A percentile compares a stretch with the other conserved stretches of the same genome.
Conservation (phyloP, 2,113 vertebrate genomes). For the Pipra filicauda region DNA sequence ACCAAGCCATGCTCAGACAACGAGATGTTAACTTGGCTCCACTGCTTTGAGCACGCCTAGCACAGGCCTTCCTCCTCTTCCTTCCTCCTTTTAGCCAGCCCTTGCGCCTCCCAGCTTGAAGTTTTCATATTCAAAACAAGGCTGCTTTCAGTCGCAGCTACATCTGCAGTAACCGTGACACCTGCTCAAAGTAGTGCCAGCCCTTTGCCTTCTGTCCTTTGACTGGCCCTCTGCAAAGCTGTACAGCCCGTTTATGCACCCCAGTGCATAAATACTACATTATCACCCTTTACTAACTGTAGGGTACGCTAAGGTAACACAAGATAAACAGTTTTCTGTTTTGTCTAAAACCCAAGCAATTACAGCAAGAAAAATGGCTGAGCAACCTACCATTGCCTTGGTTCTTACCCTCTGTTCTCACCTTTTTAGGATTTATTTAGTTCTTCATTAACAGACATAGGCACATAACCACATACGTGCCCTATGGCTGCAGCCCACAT, state of each 20-base stretch:
- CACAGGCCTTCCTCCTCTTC: background rate
- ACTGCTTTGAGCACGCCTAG: background rate
- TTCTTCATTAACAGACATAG: background rate
- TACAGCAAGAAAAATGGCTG: background rate
- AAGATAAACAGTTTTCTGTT: background rate
- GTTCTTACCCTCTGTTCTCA: background rate
- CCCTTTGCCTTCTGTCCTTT: background rate
- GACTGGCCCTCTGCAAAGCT: background rate
- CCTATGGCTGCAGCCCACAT: background rate
- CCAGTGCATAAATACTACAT: background rate
- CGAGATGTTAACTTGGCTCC: background rate
- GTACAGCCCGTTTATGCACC: background rate
- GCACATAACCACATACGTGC: background rate
- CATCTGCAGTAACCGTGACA: background rate
- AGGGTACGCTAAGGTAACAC: background rate
- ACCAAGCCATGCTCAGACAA: background rate
- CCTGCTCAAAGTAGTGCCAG: background rate
- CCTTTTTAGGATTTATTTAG: background rate
- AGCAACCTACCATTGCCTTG: background rate
- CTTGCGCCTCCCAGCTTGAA: background rate
- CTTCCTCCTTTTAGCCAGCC: background rate
- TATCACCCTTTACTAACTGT: background rate
- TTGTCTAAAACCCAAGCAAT: background rate
- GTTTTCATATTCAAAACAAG: conserved; percentile 41
- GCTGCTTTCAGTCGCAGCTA: background rate